Base-by-base conservation (phyloP, 2,888 invertebrate genomes). In the Ditula angustiorana region DNA sequence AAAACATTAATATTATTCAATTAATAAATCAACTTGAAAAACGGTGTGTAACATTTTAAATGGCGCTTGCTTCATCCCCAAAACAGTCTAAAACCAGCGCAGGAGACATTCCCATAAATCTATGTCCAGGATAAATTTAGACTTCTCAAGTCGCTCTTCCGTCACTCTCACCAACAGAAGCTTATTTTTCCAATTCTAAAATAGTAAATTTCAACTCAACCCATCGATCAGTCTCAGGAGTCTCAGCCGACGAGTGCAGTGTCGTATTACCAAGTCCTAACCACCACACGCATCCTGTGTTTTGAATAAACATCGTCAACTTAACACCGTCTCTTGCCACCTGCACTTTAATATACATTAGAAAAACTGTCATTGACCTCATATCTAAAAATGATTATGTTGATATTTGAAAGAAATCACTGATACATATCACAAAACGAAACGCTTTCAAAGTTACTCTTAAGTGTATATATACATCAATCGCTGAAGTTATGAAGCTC, bases 221-320 rank as follows among this genome's bases (percentile, higher is more conserved):
- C 24, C 57, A 55, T 62, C 61, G 66, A 66, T 50, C 21, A 50
- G 28, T 21, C 41, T 10, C 30, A n/a, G n/a, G n/a, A n/a, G n/a
- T n/a, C n/a, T n/a, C 28, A 41, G 21, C 37, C 50, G 60, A 57
- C 67, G 63, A 68, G 68, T 66, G 61, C 19, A 50, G 37, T 76
- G 72, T 79, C 71, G 61, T 52, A 66, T 79, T 77, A 77, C 79
- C 64, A 70, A 71, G 73, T 70, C 68, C 66, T 62, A 30, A 66
- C 63, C 61, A 67, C 64, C 55, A 21, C 83, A 82, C 83, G 81
- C 84, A 85, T 85, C 84, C 84, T 81, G 79, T 71, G 76, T 72
- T 73, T 69, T 67, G 76, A 80, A 78, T 80, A 80, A 61, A 57
- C 46, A 46, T 37, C 19, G 52, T 61, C 64, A 60, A 67, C 61